phyloP scores from a whole-genome alignment of 2,113 vertebrate genomes.

The Penelope pileata region DNA sequence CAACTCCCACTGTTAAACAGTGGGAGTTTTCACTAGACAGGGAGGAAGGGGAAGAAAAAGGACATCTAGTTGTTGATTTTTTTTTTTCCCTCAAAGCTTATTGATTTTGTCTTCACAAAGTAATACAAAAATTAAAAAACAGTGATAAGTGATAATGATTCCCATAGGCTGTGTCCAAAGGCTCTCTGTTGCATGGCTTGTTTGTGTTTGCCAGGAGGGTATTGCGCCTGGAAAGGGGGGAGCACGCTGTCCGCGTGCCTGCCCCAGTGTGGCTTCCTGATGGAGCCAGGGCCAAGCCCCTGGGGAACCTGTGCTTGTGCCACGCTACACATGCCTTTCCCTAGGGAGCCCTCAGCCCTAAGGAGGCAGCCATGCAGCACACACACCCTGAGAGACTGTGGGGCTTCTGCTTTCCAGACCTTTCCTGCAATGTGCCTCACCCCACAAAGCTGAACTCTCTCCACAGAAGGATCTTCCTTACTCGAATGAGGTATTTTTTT shows the following conservation, averaged over 20 bases:
- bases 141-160: neutral
- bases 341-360: accelerated
- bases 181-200: neutral
- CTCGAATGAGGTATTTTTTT: neutral
- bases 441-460: neutral
- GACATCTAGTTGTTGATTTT: neutral
- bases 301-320: accelerated
- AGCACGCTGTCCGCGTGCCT: accelerated
- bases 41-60: neutral
- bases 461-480: neutral
- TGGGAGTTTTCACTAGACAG: neutral
- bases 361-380: accelerated
- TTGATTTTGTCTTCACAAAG: neutral
- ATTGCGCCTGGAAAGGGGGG: neutral
- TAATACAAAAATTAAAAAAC: neutral
- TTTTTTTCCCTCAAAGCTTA: neutral
- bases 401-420: neutral
- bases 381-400: accelerated
- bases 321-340: accelerated
- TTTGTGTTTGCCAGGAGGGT: accelerated
- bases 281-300: accelerated
- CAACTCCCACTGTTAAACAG: neutral
- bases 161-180: neutral
- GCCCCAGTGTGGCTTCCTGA: accelerated
- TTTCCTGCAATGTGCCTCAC: neutral